These are phyloP conservation scores for Pteria penguin DNA, from an alignment of 2,888 invertebrate genomes.

Conservation along the genomic window DNA sequence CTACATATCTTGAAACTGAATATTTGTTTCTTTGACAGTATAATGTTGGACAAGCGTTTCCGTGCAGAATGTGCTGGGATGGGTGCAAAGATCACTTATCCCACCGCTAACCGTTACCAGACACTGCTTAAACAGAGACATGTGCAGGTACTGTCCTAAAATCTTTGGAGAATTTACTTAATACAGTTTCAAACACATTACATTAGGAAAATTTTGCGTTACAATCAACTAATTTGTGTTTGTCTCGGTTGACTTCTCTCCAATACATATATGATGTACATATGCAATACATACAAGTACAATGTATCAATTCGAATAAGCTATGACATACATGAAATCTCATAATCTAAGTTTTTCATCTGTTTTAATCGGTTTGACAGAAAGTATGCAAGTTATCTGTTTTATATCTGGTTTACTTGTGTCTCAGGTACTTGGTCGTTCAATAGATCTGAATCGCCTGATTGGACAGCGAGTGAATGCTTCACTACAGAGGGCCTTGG, in stretches of 20 bases:
- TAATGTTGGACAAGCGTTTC: conserved; percentile 96
- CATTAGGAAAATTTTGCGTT: too few species aligned
- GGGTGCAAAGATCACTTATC: conserved; percentile 87
- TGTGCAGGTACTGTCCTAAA: conserved; percentile 84
- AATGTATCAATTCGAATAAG: too few species aligned
- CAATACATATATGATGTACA: too few species aligned
- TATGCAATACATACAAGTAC: too few species aligned
- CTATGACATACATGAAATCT: too few species aligned
- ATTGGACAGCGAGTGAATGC: conserved; percentile 97
- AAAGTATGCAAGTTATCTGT: background rate
- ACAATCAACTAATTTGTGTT: too few species aligned
- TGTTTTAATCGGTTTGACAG: too few species aligned
- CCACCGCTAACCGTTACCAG: conserved; percentile 93
- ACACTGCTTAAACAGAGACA: conserved; percentile 96
- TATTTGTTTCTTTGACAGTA: conserved; percentile 83
- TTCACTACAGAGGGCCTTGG: conserved; percentile 96
- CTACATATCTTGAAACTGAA: too few species aligned
- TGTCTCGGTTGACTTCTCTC: too few species aligned
- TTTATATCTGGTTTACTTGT: background rate
- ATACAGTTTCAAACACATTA: too few species aligned
- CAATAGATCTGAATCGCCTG: conserved; percentile 96
- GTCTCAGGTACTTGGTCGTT: conserved; percentile 89
- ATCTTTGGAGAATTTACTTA: too few species aligned
- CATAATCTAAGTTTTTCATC: too few species aligned
- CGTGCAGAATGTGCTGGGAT: conserved; percentile 95